These are phyloP conservation scores for Porites rus DNA, from an alignment of 92 coral and sea anemone species.

Conservation along the genomic window DNA sequence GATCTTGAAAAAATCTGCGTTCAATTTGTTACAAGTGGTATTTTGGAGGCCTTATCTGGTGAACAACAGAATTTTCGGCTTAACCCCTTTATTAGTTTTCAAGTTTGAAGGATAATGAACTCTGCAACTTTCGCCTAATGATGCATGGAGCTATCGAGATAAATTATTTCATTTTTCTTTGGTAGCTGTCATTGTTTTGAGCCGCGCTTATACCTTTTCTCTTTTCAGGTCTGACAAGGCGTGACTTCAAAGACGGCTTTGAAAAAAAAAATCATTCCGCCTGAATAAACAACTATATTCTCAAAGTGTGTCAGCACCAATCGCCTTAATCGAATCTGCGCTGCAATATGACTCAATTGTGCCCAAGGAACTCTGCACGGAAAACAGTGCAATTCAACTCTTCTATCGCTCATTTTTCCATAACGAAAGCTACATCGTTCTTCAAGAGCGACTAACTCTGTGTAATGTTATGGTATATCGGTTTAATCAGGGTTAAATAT, in stretches of 20 bases:
- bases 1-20: background rate
- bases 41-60: background rate
- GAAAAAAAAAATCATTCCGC: constrained; percentile 47
- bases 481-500: constrained; percentile 31
- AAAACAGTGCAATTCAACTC: constrained; percentile 17
- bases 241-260: constrained; percentile 53
- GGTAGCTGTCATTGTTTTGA: constrained; percentile 6
- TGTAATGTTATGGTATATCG: constrained; percentile 27
- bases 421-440: background rate
- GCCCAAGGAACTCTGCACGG: constrained; percentile 13
- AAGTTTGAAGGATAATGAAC: constrained; percentile 33
- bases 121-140: constrained; percentile 18
- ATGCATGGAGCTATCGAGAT: constrained; percentile 14
- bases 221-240: constrained; percentile 46
- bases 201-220: constrained; percentile 2
- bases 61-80: background rate
- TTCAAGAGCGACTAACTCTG: background rate
- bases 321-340: constrained; percentile 30
- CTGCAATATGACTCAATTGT: background rate
- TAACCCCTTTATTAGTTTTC: background rate
- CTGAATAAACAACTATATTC: constrained; percentile 54
- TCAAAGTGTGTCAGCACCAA: constrained; percentile 27
- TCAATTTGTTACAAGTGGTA: constrained; percentile 8
- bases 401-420: background rate
- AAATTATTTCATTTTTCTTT: constrained; percentile 20